These are phyloP conservation scores for Andrena cerasifolii DNA, from an alignment of 1,140 invertebrate species.

Conservation along the genomic window DNA sequence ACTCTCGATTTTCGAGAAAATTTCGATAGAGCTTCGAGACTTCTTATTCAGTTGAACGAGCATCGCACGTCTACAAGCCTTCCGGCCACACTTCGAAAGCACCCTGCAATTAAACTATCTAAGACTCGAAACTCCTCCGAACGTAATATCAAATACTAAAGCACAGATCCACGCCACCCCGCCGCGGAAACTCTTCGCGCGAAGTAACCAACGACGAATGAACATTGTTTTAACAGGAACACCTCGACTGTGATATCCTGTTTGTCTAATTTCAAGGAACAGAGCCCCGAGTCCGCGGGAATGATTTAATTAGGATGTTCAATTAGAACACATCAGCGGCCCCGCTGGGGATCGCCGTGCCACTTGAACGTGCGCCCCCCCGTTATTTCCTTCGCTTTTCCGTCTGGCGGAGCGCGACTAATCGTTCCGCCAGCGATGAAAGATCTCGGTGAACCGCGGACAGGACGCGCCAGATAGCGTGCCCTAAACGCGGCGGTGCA, in stretches of 20 bases:
- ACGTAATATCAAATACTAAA: too few species aligned
- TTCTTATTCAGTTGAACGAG: too few species aligned
- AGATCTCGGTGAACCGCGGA: conserved; percentile 8
- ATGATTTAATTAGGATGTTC: conserved; percentile 45
- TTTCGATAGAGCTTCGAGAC: too few species aligned
- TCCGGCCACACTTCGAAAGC: too few species aligned
- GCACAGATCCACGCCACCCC: too few species aligned
- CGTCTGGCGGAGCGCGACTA: neutral
- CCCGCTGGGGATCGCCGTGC: conserved; percentile 16
- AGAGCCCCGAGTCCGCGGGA: conserved; percentile 14
- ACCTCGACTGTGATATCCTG: conserved; percentile 22
- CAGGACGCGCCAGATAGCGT: neutral
- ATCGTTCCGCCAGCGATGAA: neutral
- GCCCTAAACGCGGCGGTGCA: neutral
- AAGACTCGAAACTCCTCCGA: too few species aligned
- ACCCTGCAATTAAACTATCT: too few species aligned
- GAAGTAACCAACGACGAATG: too few species aligned
- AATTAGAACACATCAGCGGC: conserved; percentile 41
- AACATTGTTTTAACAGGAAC: too few species aligned
- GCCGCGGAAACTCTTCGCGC: too few species aligned
- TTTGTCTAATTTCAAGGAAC: conserved; percentile 34
- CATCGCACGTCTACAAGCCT: too few species aligned
- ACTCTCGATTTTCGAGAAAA: too few species aligned
- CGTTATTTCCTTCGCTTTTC: conserved; percentile 23
- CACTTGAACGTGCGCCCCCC: conserved; percentile 7